phyloP scores from a whole-genome alignment of 1,140 invertebrate genomes.

The Phthorimaea operculella region DNA sequence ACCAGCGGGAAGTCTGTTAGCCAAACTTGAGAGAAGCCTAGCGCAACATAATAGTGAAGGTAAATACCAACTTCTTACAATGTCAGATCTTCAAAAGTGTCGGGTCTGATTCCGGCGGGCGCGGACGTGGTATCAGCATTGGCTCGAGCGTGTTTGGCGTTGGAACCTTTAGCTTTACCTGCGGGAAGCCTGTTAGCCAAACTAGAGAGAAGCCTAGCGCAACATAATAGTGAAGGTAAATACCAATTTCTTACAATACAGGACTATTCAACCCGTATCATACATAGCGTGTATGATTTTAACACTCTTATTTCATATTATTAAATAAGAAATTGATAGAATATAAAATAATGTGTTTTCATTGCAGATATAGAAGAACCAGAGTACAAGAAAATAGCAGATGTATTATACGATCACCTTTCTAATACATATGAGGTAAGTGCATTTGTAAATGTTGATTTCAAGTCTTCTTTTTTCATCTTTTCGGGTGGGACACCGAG shows the following conservation, averaged over 20 bases:
- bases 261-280: neutral
- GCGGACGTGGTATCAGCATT: constrained; percentile 63
- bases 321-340: no score
- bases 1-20: constrained; percentile 69
- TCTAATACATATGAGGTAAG: constrained; percentile 51
- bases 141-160: constrained; percentile 61
- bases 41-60: constrained; percentile 9
- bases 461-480: no score
- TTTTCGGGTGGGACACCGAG: no score
- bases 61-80: no score
- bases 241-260: neutral
- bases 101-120: constrained; percentile 27
- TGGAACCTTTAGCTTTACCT: constrained; percentile 71
- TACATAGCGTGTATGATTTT: no score
- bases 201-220: constrained; percentile 54
- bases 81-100: constrained; percentile 39
- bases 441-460: no score
- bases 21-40: constrained; percentile 62
- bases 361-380: constrained; percentile 48
- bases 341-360: constrained; percentile 8
- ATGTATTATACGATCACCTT: constrained; percentile 48
- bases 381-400: constrained; percentile 53
- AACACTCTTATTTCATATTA: no score
- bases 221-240: constrained; percentile 7
- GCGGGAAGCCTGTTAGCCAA: constrained; percentile 69